Evolutionary conservation across 2,113 vertebrate genomes (phyloP).

Genomic region (Opisthocomus hoazin): DNA sequence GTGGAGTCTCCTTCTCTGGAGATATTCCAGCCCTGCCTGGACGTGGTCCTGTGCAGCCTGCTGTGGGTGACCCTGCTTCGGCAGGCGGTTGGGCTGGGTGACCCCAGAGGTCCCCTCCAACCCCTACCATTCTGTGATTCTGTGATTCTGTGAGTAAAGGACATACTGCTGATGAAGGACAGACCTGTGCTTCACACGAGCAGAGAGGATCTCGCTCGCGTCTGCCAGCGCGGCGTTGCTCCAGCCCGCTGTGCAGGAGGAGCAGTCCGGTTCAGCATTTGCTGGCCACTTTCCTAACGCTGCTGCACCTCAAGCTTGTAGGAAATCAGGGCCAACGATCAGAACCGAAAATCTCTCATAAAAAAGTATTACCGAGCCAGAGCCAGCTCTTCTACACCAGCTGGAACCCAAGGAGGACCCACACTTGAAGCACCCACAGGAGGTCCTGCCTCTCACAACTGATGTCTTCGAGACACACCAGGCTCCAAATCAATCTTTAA

Average conservation of each 20-base stretch:
- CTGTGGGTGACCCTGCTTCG: no score
- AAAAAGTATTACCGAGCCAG: background rate
- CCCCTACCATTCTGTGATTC: no score
- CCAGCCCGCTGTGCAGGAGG: background rate
- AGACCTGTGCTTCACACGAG: background rate
- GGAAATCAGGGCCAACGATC: background rate
- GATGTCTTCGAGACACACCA: background rate
- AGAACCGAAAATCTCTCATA: background rate
- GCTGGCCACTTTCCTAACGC: background rate
- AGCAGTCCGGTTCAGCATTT: background rate
- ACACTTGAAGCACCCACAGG: background rate
- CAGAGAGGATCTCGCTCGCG: background rate
- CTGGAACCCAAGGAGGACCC: background rate
- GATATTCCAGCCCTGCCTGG: no score
- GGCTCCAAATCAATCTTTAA: background rate
- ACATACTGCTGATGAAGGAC: background rate
- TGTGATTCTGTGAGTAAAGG: no score
- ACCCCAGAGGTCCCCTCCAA: no score
- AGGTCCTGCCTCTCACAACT: background rate
- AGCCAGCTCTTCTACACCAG: background rate
- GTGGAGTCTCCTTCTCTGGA: no score
- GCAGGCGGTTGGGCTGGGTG: no score
- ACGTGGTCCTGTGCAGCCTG: no score
- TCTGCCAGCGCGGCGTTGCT: fast-evolving
- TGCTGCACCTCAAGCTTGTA: background rate